These are phyloP conservation scores for Diphyllodes magnificus DNA, from an alignment of 2,113 vertebrate genomes.

Conservation along the genomic window DNA sequence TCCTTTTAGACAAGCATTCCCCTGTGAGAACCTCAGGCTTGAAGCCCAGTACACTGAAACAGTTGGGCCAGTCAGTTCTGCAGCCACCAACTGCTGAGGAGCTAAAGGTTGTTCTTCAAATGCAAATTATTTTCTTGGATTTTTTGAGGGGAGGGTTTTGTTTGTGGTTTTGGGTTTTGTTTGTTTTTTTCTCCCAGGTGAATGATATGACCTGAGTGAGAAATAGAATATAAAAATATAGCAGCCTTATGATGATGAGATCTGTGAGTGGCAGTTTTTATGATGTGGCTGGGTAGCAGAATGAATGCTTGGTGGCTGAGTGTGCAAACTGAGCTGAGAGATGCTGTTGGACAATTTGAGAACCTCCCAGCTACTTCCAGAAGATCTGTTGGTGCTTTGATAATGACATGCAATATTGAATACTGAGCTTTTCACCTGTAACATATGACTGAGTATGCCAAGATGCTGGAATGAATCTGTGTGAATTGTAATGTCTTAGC, in stretches of 20 bases:
- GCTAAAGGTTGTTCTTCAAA: conserved; percentile 48
- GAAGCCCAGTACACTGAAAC: conserved; percentile 86
- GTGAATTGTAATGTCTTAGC: background rate
- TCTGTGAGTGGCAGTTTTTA: background rate
- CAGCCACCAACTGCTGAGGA: conserved; percentile 53
- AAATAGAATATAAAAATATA: background rate
- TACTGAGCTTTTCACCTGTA: background rate
- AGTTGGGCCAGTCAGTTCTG: conserved; percentile 77
- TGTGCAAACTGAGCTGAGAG: background rate
- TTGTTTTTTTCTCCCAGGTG: background rate
- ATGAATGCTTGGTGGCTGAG: background rate
- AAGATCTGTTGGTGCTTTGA: background rate
- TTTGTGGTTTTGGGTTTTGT: background rate
- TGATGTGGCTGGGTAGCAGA: background rate
- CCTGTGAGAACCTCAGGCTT: conserved; percentile 79
- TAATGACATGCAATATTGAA: background rate
- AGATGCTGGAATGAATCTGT: background rate
- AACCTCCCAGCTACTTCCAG: background rate
- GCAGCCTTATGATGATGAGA: background rate
- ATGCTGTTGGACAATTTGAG: background rate
- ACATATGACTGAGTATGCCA: background rate
- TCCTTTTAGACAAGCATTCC: conserved; percentile 67
- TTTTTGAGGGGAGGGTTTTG: background rate
- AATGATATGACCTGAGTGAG: background rate
- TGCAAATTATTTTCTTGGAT: background rate